Percentiles rank a stretch among this genome's conserved stretches.
These are phyloP conservation scores for Threskiornis aethiopicus DNA, from an alignment of 2,797 vertebrate genomes.

Conservation along the genomic window DNA sequence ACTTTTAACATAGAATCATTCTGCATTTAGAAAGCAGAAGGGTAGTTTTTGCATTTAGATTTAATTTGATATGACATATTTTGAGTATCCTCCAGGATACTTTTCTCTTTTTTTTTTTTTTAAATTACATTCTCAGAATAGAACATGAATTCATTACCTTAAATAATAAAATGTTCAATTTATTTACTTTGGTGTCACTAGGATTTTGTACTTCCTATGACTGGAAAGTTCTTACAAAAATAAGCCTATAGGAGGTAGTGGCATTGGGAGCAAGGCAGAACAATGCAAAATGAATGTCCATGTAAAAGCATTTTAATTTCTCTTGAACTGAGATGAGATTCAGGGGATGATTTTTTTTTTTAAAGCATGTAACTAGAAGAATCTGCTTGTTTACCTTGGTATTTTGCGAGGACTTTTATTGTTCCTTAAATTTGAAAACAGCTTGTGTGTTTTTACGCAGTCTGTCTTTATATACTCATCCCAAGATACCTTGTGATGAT, in stretches of 20 bases:
- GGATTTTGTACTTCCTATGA: not conserved
- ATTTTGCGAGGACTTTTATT: not conserved
- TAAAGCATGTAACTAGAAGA: not conserved
- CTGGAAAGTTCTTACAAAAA: not conserved
- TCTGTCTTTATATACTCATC: not conserved
- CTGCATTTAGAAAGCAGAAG: not conserved
- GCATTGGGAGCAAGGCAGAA: not conserved
- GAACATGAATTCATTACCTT: not conserved
- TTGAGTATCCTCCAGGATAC: not conserved
- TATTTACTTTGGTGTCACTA: not conserved
- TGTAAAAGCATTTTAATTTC: not conserved
- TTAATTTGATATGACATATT: not conserved
- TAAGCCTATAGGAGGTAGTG: not conserved
- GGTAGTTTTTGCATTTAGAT: not conserved
- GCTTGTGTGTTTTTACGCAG: not conserved
- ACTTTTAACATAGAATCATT: not conserved
- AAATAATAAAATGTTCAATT: not conserved
- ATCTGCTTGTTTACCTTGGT: not conserved
- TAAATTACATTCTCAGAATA: not conserved
- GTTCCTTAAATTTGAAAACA: conserved; percentile 4
- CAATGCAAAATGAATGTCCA: not conserved
- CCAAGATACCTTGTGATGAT: conserved; percentile 6
- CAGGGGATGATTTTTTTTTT: not conserved
- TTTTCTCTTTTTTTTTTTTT: not conserved
- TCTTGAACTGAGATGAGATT: not conserved